Conservation (phyloP, 2,888 invertebrate genomes). For the Drosophila atroscutellata region DNA sequence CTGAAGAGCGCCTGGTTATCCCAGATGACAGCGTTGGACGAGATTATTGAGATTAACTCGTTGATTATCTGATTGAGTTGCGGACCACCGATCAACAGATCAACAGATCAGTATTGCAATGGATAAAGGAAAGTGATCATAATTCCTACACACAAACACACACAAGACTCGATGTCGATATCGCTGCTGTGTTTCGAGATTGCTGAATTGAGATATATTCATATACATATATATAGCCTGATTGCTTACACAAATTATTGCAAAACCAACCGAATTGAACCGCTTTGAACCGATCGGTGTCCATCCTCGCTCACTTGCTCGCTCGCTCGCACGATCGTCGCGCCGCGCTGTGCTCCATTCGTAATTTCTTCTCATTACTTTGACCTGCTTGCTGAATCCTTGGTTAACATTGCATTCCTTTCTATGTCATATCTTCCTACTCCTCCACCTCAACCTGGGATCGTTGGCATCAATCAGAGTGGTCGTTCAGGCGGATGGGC, state of each 20-base stretch:
- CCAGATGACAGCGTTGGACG: constrained; percentile 83
- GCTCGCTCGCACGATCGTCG: constrained; percentile 75
- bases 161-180: constrained; percentile 17
- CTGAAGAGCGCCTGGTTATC: constrained; percentile 84
- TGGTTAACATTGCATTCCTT: constrained; percentile 75
- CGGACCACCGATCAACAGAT: constrained; percentile 29
- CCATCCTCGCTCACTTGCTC: constrained; percentile 70
- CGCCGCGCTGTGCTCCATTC: constrained; percentile 84
- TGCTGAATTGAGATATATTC: constrained; percentile 18
- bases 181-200: constrained; percentile 30
- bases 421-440: constrained; percentile 77
- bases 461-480: constrained; percentile 87
- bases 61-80: constrained; percentile 41
- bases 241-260: constrained; percentile 45
- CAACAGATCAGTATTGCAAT: constrained; percentile 15
- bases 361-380: constrained; percentile 83
- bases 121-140: constrained; percentile 32
- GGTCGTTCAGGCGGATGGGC: constrained; percentile 98
- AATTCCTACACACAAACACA: constrained; percentile 25
- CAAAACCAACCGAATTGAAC: constrained; percentile 32
- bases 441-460: constrained; percentile 54
- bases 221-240: constrained; percentile 28
- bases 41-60: constrained; percentile 40
- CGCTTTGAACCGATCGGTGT: constrained; percentile 50
- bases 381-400: constrained; percentile 47